Evolutionary conservation across 2,888 invertebrate genomes (phyloP).

Genomic region (Octodonta nipae): DNA sequence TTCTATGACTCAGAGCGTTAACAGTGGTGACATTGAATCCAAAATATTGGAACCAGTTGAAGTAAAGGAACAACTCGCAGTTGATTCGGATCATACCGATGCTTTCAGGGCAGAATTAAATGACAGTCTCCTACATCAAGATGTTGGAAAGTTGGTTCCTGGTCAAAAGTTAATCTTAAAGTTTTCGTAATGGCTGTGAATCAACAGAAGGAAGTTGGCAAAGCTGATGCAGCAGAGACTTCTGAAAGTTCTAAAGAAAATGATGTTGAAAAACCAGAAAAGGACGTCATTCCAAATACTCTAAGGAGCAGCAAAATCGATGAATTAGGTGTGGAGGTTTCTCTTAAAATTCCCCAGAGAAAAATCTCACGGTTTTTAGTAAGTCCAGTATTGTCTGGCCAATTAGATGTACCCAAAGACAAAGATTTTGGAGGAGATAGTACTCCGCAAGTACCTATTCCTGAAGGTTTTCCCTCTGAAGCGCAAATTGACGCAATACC

Average conservation of each 20-base stretch:
- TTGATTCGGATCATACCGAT: slow-evolving; percentile 17
- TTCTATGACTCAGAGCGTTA: too few species aligned
- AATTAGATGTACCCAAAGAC: slow-evolving; percentile 34
- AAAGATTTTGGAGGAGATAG: slow-evolving; percentile 24
- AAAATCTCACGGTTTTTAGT: slow-evolving; percentile 73
- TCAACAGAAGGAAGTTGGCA: slow-evolving; percentile 9
- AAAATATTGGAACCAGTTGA: neutral
- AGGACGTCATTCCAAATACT: slow-evolving; percentile 4
- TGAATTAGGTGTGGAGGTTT: slow-evolving; percentile 13
- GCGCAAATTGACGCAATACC: too few species aligned
- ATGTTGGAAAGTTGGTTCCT: slow-evolving; percentile 21
- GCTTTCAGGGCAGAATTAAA: slow-evolving; percentile 24
- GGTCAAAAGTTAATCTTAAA: slow-evolving; percentile 31
- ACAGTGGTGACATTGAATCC: too few species aligned
- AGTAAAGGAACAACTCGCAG: slow-evolving; percentile 4
- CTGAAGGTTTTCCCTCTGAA: slow-evolving; percentile 6
- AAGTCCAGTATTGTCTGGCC: slow-evolving; percentile 58
- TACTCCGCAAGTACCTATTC: slow-evolving; percentile 10
- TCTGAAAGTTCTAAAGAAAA: slow-evolving; percentile 10
- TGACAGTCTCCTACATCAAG: slow-evolving; percentile 24
- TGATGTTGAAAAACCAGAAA: slow-evolving; percentile 15
- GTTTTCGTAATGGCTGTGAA: slow-evolving; percentile 26
- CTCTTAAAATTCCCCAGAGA: slow-evolving; percentile 40
- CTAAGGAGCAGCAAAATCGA: too few species aligned
- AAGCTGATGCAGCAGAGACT: slow-evolving; percentile 3